Evolutionary conservation across 2,888 invertebrate genomes (phyloP).

Genomic region (Phalera bucephala): DNA sequence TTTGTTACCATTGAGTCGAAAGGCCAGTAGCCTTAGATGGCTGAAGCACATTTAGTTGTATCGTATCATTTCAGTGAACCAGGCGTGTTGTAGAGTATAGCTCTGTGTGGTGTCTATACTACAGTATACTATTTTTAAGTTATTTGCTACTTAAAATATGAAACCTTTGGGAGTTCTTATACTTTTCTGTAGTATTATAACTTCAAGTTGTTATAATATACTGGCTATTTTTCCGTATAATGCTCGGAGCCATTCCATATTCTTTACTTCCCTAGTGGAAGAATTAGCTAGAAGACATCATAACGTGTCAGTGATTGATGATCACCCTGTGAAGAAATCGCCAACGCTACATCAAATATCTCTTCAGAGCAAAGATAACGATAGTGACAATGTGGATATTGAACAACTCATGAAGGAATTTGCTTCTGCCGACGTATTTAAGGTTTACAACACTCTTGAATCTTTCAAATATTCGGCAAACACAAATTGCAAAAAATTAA

Average conservation of each 20-base stretch:
- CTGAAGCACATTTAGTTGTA: constrained; percentile 5
- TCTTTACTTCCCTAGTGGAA: constrained; percentile 38
- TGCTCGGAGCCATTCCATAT: constrained; percentile 45
- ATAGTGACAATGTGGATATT: constrained; percentile 19
- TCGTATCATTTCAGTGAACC: constrained; percentile 1
- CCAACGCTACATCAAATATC: constrained; percentile 57
- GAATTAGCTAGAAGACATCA: constrained; percentile 48
- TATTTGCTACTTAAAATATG: background rate
- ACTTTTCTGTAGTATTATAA: constrained; percentile 4
- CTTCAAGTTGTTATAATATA: constrained; percentile 31
- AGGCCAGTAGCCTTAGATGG: too few relatives aligned
- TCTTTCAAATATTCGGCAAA: constrained; percentile 28
- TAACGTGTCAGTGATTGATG: constrained; percentile 50
- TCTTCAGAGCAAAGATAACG: constrained; percentile 18
- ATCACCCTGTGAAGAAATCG: constrained; percentile 49
- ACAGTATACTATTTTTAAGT: too few relatives aligned
- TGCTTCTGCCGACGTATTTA: constrained; percentile 19
- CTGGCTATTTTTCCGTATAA: constrained; percentile 43
- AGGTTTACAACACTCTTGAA: constrained; percentile 21
- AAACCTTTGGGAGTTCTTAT: constrained; percentile 2
- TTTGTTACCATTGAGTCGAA: too few relatives aligned
- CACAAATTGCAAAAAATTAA: constrained; percentile 34
- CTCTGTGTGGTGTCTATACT: too few relatives aligned
- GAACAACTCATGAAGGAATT: constrained; percentile 18
- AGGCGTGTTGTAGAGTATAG: constrained; percentile 7